Evolutionary conservation across 2,888 invertebrate species (phyloP), one percentile per base, ranked within the genome.

Genomic region (Polydrusus pterygomalis): DNA sequence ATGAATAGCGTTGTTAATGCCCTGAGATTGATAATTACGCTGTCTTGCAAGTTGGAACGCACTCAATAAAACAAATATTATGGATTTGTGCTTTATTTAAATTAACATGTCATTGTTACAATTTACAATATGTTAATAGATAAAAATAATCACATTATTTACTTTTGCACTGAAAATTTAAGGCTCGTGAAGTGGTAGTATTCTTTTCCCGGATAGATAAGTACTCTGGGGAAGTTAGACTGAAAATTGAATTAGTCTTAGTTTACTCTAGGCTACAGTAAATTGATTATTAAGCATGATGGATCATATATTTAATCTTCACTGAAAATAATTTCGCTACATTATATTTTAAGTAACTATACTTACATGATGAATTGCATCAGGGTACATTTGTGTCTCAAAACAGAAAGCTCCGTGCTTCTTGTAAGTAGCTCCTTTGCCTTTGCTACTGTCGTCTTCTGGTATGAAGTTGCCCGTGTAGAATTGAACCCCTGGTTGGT

Each of bases 341-440:
- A 25, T 25, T 25, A 25, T 25, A 40, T 11, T 40, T 13, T n/a
- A 5, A 40, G 40, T 40, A 2, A n/a, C 3, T 45, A 20, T 17
- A 58, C 91, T 90, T 87, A 94, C 94, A 85, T 95, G 92, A 87
- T 97, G 95, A 0, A 96, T 89, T 9, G 97, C 95, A 88, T 98
- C 95, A 0, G 98, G 97, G 88, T 93, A 97, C 84, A 95, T 95
- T 87, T 98, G 97, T 0, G 97, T 95, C 89, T 97, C 97, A 70
- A 97, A 87, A 84, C 96, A 97, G 84, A 97, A 93, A 2, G 94
- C 95, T 0, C 94, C 93, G 81, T 85, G 85, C 78, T 85, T 85
- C 47, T 81, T 82, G 69, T 83, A 83, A 11, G 81, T 80, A 8
- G 77, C 80, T 18, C 82, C 83, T 77, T 85, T 84, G 13, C 85